Conservation (phyloP, 2,113 vertebrate species). For the Anas platyrhynchos region DNA sequence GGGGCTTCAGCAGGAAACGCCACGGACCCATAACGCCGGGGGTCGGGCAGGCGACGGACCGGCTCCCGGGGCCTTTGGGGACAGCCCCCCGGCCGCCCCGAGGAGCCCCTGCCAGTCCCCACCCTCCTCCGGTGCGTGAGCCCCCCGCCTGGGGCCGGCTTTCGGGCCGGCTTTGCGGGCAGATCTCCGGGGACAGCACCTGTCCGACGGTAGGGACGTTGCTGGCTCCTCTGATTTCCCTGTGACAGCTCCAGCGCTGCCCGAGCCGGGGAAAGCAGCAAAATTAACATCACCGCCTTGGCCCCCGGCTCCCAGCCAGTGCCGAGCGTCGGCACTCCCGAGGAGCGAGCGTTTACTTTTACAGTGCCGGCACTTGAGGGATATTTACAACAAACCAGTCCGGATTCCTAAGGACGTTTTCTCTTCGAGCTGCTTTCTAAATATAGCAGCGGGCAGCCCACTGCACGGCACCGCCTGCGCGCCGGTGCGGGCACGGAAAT, state of each 20-base stretch:
- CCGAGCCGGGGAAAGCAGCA: background rate
- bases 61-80: no score
- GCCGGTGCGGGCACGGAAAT: background rate
- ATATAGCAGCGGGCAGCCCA: background rate
- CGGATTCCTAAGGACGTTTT: constrained; percentile 1
- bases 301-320: background rate
- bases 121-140: no score
- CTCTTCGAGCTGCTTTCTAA: constrained; percentile 27
- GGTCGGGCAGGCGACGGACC: no score
- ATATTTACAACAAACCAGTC: background rate
- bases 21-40: no score
- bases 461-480: background rate
- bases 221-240: background rate
- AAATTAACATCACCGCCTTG: accelerated
- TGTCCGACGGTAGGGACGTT: background rate
- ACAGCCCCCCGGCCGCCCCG: no score
- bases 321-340: background rate
- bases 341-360: background rate
- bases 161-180: no score
- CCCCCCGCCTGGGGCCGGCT: no score
- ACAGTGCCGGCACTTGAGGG: background rate
- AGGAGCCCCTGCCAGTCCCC: no score
- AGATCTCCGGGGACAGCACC: no score
- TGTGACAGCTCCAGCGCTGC: background rate
- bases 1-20: no score